Evolutionary conservation across 2,113 vertebrate genomes (phyloP).

Genomic region (Tragelaphus strepsiceros): DNA sequence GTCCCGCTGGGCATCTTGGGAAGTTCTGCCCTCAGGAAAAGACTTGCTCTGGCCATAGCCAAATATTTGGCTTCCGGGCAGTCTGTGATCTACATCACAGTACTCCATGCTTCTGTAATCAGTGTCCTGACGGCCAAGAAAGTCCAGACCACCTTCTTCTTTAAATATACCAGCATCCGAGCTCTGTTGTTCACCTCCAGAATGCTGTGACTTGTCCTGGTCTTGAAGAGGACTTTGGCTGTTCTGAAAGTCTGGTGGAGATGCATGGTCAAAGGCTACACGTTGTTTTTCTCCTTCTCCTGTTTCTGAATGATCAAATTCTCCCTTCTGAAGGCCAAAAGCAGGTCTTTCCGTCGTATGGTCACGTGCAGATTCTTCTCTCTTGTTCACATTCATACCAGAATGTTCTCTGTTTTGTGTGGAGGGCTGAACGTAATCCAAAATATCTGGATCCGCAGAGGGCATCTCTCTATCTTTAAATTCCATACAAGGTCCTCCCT

Average conservation of each 20-base stretch:
- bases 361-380: conserved; percentile 78
- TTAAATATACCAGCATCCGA: conserved; percentile 77
- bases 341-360: conserved; percentile 73
- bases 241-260: conserved; percentile 78
- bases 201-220: conserved; percentile 80
- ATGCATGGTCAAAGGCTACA: conserved; percentile 73
- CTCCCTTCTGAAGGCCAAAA: conserved; percentile 81
- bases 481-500: conserved; percentile 86
- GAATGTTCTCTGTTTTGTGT: conserved; percentile 79
- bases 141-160: conserved; percentile 82
- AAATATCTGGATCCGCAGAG: conserved; percentile 79
- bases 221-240: conserved; percentile 79
- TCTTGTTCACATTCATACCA: conserved; percentile 77
- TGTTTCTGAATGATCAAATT: conserved; percentile 80
- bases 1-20: conserved; percentile 81
- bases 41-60: conserved; percentile 88
- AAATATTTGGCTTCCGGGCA: conserved; percentile 85
- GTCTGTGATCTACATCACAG: conserved; percentile 94
- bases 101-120: conserved; percentile 93
- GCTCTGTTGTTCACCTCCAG: conserved; percentile 77
- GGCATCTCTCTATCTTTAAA: conserved; percentile 89
- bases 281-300: conserved; percentile 78
- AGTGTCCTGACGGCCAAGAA: conserved; percentile 85
- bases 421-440: conserved; percentile 80
- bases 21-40: conserved; percentile 83